Evolutionary conservation across 2,888 invertebrate species (phyloP).

Genomic region (Lottia gigantea): DNA sequence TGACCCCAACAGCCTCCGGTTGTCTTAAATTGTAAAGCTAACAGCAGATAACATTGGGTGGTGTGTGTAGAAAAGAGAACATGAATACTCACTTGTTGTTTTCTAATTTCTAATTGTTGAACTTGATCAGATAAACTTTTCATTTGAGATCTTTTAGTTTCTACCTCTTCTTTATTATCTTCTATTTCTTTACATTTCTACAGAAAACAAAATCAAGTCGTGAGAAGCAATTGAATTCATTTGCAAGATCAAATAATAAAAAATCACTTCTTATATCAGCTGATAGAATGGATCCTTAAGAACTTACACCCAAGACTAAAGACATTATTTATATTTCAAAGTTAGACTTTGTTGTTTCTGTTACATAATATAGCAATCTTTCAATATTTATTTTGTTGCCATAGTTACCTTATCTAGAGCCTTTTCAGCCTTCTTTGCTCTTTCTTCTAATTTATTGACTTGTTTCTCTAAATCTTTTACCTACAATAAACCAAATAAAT

Average conservation of each 20-base stretch:
- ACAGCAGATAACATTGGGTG: no score
- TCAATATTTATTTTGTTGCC: no score
- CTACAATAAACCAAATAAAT: conserved; percentile 26
- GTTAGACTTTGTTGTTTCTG: no score
- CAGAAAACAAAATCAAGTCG: neutral
- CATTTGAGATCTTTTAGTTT: conserved; percentile 34
- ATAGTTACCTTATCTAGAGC: conserved; percentile 34
- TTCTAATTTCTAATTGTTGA: conserved; percentile 52
- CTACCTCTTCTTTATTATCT: conserved; percentile 40
- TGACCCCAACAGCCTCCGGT: no score
- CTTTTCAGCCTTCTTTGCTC: conserved; percentile 30
- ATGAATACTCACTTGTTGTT: conserved; percentile 48
- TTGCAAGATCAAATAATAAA: no score
- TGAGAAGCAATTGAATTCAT: no score
- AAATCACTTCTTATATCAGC: no score
- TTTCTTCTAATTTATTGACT: conserved; percentile 36
- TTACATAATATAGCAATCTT: no score
- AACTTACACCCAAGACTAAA: no score
- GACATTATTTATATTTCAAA: no score
- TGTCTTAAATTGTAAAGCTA: no score
- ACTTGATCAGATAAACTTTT: conserved; percentile 45
- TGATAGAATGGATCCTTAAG: no score
- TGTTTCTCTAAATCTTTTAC: conserved; percentile 39
- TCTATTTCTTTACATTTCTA: conserved; percentile 40
- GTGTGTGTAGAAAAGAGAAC: neutral